Evolutionary conservation across 2,888 invertebrate genomes (phyloP), one percentile per base, ranked within the genome.

Genomic region (Megamerina dolium): DNA sequence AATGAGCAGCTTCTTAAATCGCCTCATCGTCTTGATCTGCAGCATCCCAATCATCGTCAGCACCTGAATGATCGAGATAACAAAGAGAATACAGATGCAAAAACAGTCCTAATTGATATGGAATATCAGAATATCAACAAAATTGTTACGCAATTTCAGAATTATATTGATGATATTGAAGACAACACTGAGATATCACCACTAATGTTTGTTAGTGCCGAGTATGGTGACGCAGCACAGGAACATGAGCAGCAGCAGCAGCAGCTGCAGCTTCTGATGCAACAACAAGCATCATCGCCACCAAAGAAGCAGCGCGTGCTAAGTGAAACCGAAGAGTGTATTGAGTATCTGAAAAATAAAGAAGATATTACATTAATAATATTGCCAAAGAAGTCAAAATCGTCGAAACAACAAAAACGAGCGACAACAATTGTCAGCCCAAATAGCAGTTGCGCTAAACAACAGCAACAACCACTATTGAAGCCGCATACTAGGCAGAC

Each of bases 1-100:
- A 58, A 63, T 47, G 58, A 63, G 69, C 70, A 70, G 68, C 66
- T 64, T 63, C 66, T 67, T 63, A 70, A 64, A 70, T 71, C 70
- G 70, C 68, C 70, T 70, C 57, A 60, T 56, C 61, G 50, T 56
- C 61, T 53, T 54, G 64, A 65, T 48, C 52, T 55, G 52, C 51
- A 50, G 23, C 48, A 21, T n/a, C n/a, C n/a, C n/a, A n/a, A n/a
- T n/a, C n/a, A n/a, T n/a, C n/a, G n/a, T n/a, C n/a, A n/a, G n/a
- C n/a, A n/a, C n/a, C n/a, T n/a, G n/a, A n/a, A n/a, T n/a, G 10
- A 10, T 23, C 6, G 23, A 29, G 47, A 47, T 40, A 48, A 38
- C 38, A 59, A 40, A 46, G 55, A 46, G 37, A 53, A 49, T 16
- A 43, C 39, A 18, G 45, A 50, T 41, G 54, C 56, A 43, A 61